Percentiles rank a stretch among this genome's conserved stretches.
Conservation (phyloP, 2,797 vertebrate species). For the Synanceia verrucosa region DNA sequence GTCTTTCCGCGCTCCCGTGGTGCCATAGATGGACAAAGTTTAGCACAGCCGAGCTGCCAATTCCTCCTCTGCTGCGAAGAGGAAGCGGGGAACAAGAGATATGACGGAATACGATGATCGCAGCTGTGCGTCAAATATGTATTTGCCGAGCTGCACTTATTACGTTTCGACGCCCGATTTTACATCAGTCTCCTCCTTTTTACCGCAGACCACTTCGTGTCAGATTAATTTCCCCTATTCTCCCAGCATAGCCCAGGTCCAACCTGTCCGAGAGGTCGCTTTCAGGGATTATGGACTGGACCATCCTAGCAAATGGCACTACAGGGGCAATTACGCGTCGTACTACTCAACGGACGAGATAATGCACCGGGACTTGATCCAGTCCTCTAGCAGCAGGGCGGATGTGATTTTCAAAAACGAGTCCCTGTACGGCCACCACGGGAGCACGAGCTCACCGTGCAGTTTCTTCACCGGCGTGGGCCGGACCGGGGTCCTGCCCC, state of each 20-base stretch:
- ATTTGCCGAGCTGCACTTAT: slow-evolving; percentile 97
- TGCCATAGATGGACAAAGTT: slow-evolving; percentile 98
- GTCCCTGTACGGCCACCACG: slow-evolving; percentile 87
- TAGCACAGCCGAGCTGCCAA: slow-evolving; percentile 84
- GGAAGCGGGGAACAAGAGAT: slow-evolving; percentile 84
- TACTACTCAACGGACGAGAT: slow-evolving; percentile 96
- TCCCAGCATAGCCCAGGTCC: slow-evolving; percentile 93
- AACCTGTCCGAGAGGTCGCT: slow-evolving; percentile 96
- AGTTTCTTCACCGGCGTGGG: slow-evolving; percentile 92
- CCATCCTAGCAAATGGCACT: slow-evolving; percentile 96
- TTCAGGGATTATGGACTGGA: slow-evolving; percentile 98
- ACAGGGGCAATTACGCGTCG: slow-evolving; percentile 93
- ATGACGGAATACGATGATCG: slow-evolving; percentile 99
- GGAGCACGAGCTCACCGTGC: slow-evolving; percentile 85
- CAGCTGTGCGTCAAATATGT: slow-evolving; percentile 95
- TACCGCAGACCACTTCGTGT: slow-evolving; percentile 95
- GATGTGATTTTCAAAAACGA: slow-evolving; percentile 96
- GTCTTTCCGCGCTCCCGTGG: slow-evolving; percentile 91
- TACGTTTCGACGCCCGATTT: slow-evolving; percentile 97
- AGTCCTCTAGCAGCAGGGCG: slow-evolving; percentile 89
- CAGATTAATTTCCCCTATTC: slow-evolving; percentile 98
- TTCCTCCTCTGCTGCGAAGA: slow-evolving; percentile 75
- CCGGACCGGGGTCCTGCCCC: slow-evolving; percentile 95
- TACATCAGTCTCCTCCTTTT: slow-evolving; percentile 94
- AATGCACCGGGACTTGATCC: slow-evolving; percentile 96